Evolutionary conservation across 2,797 vertebrate species (phyloP).

Genomic region (Australoheros facetus): DNA sequence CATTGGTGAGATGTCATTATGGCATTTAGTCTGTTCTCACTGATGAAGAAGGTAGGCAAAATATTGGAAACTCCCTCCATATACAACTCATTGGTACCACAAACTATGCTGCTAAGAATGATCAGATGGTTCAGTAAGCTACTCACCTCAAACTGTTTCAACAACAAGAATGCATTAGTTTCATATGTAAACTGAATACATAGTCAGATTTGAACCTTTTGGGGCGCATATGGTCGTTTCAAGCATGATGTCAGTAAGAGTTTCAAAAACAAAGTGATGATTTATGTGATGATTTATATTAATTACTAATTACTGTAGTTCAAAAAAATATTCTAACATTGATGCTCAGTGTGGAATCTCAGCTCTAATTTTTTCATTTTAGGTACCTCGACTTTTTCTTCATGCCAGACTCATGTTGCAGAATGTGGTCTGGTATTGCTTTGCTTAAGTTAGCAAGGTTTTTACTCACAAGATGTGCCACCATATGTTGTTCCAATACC

Average conservation of each 20-base stretch:
- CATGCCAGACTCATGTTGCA: not conserved
- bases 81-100: too few relatives aligned
- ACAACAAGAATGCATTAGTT: too few relatives aligned
- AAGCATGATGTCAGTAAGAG: too few relatives aligned
- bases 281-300: too few relatives aligned
- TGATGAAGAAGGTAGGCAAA: not conserved
- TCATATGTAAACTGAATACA: too few relatives aligned
- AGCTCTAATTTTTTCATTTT: not conserved
- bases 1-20: not conserved
- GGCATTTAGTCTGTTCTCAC: not conserved
- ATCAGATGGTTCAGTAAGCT: too few relatives aligned
- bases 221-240: too few relatives aligned
- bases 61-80: not conserved
- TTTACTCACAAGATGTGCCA: not conserved
- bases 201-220: too few relatives aligned
- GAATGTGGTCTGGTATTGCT: fast-evolving
- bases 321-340: fast-evolving
- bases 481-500: not conserved
- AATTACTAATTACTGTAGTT: too few relatives aligned
- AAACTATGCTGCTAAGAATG: too few relatives aligned
- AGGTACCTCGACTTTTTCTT: not conserved
- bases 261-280: too few relatives aligned
- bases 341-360: not conserved
- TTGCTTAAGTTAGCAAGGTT: not conserved
- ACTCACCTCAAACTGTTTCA: too few relatives aligned